These are phyloP conservation scores for Centruroides vittatus DNA, from an alignment of 1,140 invertebrate genomes.

Conservation along the genomic window DNA sequence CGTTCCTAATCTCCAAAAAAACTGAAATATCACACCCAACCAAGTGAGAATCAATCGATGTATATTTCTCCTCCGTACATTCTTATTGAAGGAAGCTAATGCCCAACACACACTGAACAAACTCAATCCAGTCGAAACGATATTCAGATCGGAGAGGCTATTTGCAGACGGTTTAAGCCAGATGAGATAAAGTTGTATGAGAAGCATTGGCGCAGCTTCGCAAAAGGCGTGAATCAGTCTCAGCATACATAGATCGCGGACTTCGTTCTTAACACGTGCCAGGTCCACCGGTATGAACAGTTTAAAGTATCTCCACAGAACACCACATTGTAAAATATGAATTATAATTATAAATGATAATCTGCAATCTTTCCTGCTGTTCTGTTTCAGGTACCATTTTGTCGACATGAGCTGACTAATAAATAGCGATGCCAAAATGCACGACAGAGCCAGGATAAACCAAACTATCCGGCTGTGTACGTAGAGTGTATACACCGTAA, in stretches of 20 bases:
- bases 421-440: slow-evolving; percentile 51
- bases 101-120: slow-evolving; percentile 80
- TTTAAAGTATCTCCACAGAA: slow-evolving; percentile 77
- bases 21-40: slow-evolving; percentile 73
- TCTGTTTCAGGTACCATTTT: slow-evolving; percentile 31
- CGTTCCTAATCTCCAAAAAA: slow-evolving; percentile 59
- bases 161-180: slow-evolving; percentile 30
- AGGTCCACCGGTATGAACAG: slow-evolving; percentile 74
- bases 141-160: slow-evolving; percentile 55
- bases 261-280: slow-evolving; percentile 65
- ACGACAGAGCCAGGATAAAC: slow-evolving; percentile 46
- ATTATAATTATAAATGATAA: slow-evolving; percentile 34
- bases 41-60: slow-evolving; percentile 71
- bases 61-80: slow-evolving; percentile 60
- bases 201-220: slow-evolving; percentile 69
- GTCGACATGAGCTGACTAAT: slow-evolving; percentile 49
- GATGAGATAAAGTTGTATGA: slow-evolving; percentile 61
- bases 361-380: slow-evolving; percentile 7
- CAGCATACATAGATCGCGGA: slow-evolving; percentile 58
- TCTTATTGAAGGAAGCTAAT: slow-evolving; percentile 75
- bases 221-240: slow-evolving; percentile 72
- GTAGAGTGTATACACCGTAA: slow-evolving; percentile 65
- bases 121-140: slow-evolving; percentile 63
- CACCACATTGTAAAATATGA: slow-evolving; percentile 62
- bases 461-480: slow-evolving; percentile 39